Evolutionary conservation across 2,797 vertebrate genomes (phyloP).

Genomic region (Pseudomugil gertrudae): DNA sequence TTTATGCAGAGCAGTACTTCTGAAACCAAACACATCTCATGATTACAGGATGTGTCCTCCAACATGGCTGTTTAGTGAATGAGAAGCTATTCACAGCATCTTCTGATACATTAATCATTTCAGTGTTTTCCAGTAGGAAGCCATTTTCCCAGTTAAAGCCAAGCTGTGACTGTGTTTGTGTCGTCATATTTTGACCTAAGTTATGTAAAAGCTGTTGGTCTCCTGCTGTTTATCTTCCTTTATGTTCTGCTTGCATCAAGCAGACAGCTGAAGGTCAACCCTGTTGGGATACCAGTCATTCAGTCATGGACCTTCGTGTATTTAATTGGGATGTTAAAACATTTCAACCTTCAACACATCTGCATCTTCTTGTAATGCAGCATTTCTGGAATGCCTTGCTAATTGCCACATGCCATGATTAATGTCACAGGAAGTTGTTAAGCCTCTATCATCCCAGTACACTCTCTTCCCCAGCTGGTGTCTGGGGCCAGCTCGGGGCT

Average conservation of each 20-base stretch:
- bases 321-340: neutral
- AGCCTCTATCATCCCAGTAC: neutral
- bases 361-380: neutral
- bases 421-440: constrained; percentile 4
- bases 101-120: too few relatives aligned
- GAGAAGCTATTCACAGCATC: neutral
- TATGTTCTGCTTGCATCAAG: neutral
- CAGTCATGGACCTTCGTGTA: neutral
- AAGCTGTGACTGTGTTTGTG: neutral
- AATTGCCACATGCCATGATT: constrained; percentile 28
- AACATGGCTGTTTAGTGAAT: neutral
- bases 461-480: constrained; percentile 23
- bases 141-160: neutral
- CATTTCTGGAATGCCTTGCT: neutral
- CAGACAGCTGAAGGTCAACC: neutral
- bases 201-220: neutral
- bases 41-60: neutral
- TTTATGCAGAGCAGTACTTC: neutral
- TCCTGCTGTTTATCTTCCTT: neutral
- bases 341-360: neutral
- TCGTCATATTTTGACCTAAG: neutral
- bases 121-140: too few relatives aligned
- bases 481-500: constrained; percentile 18
- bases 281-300: neutral
- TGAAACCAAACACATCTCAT: neutral